phyloP scores from a whole-genome alignment of 1,140 invertebrate species.

The Fopius arisanus region DNA sequence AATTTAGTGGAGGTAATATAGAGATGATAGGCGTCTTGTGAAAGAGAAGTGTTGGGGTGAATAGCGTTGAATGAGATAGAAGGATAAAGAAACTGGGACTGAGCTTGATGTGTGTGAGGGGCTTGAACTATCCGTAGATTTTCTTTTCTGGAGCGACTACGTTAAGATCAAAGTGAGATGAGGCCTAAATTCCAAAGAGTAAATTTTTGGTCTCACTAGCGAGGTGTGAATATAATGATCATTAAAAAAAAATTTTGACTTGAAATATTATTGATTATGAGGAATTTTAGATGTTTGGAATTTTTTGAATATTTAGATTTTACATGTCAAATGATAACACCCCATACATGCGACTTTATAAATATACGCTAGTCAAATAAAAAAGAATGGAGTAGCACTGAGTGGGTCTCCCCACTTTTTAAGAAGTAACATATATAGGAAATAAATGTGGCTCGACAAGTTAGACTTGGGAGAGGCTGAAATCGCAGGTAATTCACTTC shows the following conservation, averaged over 20 bases:
- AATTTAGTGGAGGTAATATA: neutral
- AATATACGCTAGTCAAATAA: too few species aligned
- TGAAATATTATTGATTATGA: too few species aligned
- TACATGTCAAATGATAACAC: too few species aligned
- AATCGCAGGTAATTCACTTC: slow-evolving; percentile 23
- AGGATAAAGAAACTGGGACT: neutral
- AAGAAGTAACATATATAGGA: neutral
- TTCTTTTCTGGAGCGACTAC: neutral
- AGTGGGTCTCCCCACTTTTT: neutral
- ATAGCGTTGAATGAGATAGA: neutral
- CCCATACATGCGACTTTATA: too few species aligned
- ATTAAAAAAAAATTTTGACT: too few species aligned
- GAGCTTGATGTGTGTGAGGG: neutral
- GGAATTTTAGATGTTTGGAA: too few species aligned
- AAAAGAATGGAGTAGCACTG: neutral
- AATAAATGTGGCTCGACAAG: neutral
- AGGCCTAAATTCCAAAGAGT: neutral
- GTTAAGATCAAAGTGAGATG: neutral
- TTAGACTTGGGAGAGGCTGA: neutral
- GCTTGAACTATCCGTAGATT: neutral
- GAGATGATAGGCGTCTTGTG: neutral
- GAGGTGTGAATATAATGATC: too few species aligned
- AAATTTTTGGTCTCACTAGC: neutral
- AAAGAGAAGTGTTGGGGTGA: neutral
- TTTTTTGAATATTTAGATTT: too few species aligned